phyloP scores from a whole-genome alignment of 2,113 vertebrate genomes.

The Eudyptes chrysolophus region DNA sequence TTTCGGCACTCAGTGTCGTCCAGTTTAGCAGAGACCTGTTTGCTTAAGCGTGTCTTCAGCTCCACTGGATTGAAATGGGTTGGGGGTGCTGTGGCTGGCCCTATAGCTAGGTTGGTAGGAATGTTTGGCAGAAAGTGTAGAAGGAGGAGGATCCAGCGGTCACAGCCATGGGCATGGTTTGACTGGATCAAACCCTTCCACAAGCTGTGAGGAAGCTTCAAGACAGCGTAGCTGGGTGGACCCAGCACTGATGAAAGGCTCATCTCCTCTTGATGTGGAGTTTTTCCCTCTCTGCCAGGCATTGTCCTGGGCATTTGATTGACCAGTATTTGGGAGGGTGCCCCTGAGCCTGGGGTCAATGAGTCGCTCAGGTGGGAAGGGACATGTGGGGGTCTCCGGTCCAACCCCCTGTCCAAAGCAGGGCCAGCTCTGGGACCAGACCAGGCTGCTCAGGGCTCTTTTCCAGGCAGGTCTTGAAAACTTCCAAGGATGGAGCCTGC shows the following conservation, averaged over 20 bases:
- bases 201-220: background rate
- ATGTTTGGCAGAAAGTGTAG: background rate
- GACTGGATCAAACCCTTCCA: background rate
- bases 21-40: background rate
- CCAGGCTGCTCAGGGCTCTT: background rate
- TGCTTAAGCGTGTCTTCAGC: background rate
- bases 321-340: background rate
- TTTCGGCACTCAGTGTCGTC: fast-evolving
- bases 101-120: background rate
- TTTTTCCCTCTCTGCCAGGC: background rate
- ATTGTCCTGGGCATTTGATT: background rate
- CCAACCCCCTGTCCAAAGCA: background rate
- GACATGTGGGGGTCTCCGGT: fast-evolving
- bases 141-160: background rate
- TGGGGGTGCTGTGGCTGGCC: background rate
- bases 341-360: background rate
- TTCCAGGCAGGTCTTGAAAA: background rate
- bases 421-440: background rate
- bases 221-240: background rate
- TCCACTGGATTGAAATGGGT: fast-evolving
- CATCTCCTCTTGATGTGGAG: background rate
- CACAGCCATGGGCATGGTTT: background rate
- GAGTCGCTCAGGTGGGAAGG: background rate
- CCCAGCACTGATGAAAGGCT: background rate
- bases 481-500: background rate